These are phyloP conservation scores for Rhyzopertha dominica DNA, from an alignment of 1,140 invertebrate species.

Conservation along the genomic window DNA sequence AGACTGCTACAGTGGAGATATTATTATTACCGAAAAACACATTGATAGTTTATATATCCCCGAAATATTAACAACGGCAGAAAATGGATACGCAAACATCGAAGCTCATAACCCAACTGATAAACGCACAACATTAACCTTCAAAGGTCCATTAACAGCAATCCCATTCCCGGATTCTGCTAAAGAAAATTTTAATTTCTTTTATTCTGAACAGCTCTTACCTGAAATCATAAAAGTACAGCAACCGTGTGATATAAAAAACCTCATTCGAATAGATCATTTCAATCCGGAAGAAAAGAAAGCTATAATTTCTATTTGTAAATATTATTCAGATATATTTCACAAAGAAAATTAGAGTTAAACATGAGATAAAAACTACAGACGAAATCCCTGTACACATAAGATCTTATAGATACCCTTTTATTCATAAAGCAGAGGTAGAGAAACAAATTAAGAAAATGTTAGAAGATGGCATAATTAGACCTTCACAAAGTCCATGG, in stretches of 20 bases:
- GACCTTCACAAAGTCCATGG: slow-evolving; percentile 41
- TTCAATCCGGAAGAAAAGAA: slow-evolving; percentile 26
- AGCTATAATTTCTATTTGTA: slow-evolving; percentile 20
- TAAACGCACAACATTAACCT: not conserved
- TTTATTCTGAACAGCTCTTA: slow-evolving; percentile 1
- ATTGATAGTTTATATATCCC: slow-evolving; percentile 5
- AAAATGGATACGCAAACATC: not conserved
- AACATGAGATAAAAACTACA: slow-evolving; percentile 35
- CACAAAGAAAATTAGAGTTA: slow-evolving; percentile 19
- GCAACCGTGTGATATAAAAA: not conserved
- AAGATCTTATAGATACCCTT: slow-evolving; percentile 40
- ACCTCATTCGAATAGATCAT: slow-evolving; percentile 13
- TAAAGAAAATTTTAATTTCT: slow-evolving; percentile 5
- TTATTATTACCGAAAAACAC: slow-evolving; percentile 5
- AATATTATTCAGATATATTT: slow-evolving; percentile 27
- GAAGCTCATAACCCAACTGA: slow-evolving; percentile 7
- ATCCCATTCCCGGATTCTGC: not conserved
- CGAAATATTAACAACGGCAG: slow-evolving; percentile 1
- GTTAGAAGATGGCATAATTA: slow-evolving; percentile 30
- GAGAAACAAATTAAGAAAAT: slow-evolving; percentile 37
- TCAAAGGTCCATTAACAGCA: slow-evolving; percentile 1
- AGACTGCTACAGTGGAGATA: slow-evolving; percentile 3
- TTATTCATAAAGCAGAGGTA: slow-evolving; percentile 36
- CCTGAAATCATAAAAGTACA: too few relatives aligned
- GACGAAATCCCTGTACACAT: slow-evolving; percentile 32